Base-by-base conservation (phyloP, 2,113 vertebrate species). In the Puntigrus tetrazona region DNA sequence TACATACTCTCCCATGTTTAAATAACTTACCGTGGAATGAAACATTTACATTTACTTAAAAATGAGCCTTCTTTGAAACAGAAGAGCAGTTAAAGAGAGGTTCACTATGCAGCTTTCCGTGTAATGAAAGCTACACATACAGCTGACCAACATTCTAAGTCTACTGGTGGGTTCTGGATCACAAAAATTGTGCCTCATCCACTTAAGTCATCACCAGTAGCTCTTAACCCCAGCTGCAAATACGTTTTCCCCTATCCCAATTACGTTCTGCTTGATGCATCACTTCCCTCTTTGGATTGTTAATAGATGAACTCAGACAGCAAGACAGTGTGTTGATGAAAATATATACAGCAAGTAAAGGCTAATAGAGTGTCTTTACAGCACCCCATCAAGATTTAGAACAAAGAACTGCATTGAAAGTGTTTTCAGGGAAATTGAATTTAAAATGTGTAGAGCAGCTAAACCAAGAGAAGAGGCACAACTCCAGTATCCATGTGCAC, bases 301-400 rank as follows among this genome's bases (percentile, higher is more conserved):
- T 59, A 11, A 78, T 57, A 57, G 75, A 57, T 6, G 52, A 36
- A 31, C 52, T 59, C 76, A 78, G 76, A 41, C 76, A 59, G 69
- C 69, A 75, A 74, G 72, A 50, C 72, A 29, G 72, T 74, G 72
- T 75, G 31, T 74, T 83, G 36, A 83, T 55, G 81, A 61, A 78
- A 78, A 79, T 59, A 72, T 69, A 31, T 41, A 74, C 72, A 74
- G 72, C 72, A 47, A 63, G 52, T 75, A 75, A 78, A 78, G 76
- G 52, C 50, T 59, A 78, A 78, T 57, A 78, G 31, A 57, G 52
- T 38, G 76, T 59, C n/a, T n/a, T n/a, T n/a, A n/a, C 75, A 34
- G 34, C 20, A 57, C 52, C 34, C 20, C 72, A 50, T 74, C 72
- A 31, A 47, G 72, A 74, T 74, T 47, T 74, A 74, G 22, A 74